Evolutionary conservation across 2,888 invertebrate species (phyloP), one percentile per base, ranked within the genome.

Genomic region (Chesias legatella): DNA sequence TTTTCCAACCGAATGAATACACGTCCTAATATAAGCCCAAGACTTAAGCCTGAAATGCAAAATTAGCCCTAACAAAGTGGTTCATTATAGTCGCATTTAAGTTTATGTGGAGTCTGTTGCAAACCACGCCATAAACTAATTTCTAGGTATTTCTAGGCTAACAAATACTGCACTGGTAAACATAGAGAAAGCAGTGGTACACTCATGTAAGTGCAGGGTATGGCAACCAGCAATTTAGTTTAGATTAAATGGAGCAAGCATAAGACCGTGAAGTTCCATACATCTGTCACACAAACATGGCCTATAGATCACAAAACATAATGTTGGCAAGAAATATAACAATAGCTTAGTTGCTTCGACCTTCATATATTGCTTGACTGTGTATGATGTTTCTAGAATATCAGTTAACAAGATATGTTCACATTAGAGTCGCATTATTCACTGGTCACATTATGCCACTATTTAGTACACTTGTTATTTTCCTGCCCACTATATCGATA

Each of bases 331-430:
- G 33, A 43, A 32, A 39, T 30, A 55, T 58, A 67, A 74, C 73
- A 79, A 77, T 72, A 76, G 60, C 60, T 47, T 54, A 59, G 54
- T 58, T n/a, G n/a, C n/a, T n/a, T n/a, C 66, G 81, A 77, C 84
- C 84, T 84, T 83, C 78, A 63, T 47, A 53, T 55, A 60, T 58
- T 55, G 51, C 56, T 61, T 47, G 54, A 63, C 51, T 56, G 56
- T 59, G 54, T 60, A 63, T 58, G 55, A 66, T 56, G 63, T 63
- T 69, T 73, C 64, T 68, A 71, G 71, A 65, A 68, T 56, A 47
- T 53, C 43, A 38, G 33, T 37, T 27, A 36, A 56, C 56, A 49
- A n/a, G 30, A 51, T 33, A 47, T 47, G 48, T 54, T 52, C 37
- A 48, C 40, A 33, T 51, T 33, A 43, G 51, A 47, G 58, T 51